A percentile compares a stretch with the other conserved stretches of the same genome.
Evolutionary conservation across 2,888 invertebrate genomes (phyloP).

Genomic region (Timandra comae): DNA sequence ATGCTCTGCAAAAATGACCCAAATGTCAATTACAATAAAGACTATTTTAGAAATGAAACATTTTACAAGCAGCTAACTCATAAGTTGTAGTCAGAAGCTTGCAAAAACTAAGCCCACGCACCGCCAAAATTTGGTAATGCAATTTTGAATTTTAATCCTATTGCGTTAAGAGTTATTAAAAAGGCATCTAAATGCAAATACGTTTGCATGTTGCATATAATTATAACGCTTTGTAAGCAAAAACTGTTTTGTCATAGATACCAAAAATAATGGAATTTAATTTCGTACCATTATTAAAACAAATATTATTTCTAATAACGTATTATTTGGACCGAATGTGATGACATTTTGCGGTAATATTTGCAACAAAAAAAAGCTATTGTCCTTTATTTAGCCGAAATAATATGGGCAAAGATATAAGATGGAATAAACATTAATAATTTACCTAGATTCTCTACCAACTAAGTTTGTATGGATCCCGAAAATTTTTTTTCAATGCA

Average conservation of each 20-base stretch:
- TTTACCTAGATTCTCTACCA: too few species aligned
- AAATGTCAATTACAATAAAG: too few species aligned
- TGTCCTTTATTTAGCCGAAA: too few species aligned
- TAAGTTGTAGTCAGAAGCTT: background rate
- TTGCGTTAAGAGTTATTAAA: background rate
- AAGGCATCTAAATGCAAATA: background rate
- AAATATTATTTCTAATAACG: slow-evolving; percentile 46
- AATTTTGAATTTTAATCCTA: slow-evolving; percentile 1
- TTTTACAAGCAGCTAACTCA: too few species aligned
- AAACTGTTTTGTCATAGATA: slow-evolving; percentile 44
- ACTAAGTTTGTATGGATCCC: slow-evolving; percentile 17
- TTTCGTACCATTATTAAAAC: slow-evolving; percentile 29
- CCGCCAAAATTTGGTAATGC: background rate
- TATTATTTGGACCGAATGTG: slow-evolving; percentile 26
- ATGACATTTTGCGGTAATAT: slow-evolving; percentile 18
- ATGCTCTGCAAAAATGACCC: too few species aligned
- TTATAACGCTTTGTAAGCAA: slow-evolving; percentile 40
- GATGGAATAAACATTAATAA: background rate
- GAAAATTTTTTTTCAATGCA: too few species aligned
- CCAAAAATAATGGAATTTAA: slow-evolving; percentile 36
- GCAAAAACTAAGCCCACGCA: too few species aligned
- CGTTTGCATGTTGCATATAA: slow-evolving; percentile 8
- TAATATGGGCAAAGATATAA: too few species aligned
- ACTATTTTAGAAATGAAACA: too few species aligned
- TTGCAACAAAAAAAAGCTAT: too few species aligned